Percentiles rank a stretch among this genome's conserved stretches.
phyloP scores from a whole-genome alignment of 2,797 vertebrate genomes.

The Acipenser ruthenus region DNA sequence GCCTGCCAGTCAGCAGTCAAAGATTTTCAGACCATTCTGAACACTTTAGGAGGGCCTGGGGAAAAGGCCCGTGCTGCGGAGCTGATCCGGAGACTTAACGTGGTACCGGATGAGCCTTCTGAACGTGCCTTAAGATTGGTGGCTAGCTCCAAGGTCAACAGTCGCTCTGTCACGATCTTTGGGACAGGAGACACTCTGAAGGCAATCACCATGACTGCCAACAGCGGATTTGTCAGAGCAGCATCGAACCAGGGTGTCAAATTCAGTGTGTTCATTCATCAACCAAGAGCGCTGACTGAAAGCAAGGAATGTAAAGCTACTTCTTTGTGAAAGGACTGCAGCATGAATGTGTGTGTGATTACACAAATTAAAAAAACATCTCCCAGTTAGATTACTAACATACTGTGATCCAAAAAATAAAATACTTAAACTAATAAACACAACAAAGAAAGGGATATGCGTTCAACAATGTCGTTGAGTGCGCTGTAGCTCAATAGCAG shows the following conservation, averaged over 20 bases:
- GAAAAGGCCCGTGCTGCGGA: slow-evolving; percentile 72
- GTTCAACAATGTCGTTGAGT: too few relatives aligned
- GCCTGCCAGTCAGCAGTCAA: slow-evolving; percentile 79
- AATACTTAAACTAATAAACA: neutral
- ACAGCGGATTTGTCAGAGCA: slow-evolving; percentile 87
- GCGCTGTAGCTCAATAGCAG: too few relatives aligned
- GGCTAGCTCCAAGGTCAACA: slow-evolving; percentile 81
- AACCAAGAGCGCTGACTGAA: slow-evolving; percentile 86
- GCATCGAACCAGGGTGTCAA: slow-evolving; percentile 86
- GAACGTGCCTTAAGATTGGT: slow-evolving; percentile 72
- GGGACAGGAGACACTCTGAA: slow-evolving; percentile 83
- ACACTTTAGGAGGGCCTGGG: slow-evolving; percentile 76
- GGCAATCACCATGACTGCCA: slow-evolving; percentile 90
- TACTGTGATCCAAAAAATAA: too few relatives aligned
- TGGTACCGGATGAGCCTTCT: slow-evolving; percentile 80
- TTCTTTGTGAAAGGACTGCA: slow-evolving; percentile 48
- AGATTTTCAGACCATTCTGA: slow-evolving; percentile 84
- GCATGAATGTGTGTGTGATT: too few relatives aligned
- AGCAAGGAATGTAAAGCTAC: slow-evolving; percentile 83
- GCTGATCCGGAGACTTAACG: slow-evolving; percentile 62
- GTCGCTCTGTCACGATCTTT: slow-evolving; percentile 82
- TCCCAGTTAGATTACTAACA: too few relatives aligned
- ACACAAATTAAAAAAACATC: too few relatives aligned
- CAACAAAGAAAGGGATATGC: too few relatives aligned
- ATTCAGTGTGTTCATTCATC: slow-evolving; percentile 89